Evolutionary conservation across 2,113 vertebrate genomes (phyloP), one percentile per base, ranked within the genome.

Genomic region (Gobius niger): DNA sequence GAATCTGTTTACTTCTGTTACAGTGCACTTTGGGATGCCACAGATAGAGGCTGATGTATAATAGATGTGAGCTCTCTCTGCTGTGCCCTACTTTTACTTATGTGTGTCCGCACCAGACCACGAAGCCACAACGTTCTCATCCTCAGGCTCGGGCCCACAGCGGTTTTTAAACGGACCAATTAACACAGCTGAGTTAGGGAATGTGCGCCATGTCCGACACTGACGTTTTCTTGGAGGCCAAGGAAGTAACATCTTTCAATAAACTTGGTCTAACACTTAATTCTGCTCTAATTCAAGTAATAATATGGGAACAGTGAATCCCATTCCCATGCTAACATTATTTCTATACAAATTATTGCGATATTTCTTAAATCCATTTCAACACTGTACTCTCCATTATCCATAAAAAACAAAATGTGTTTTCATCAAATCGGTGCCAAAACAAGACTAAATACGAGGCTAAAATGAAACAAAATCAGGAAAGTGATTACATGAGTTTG

Each of bases 61-160:
- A 75, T 51, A 73, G 19, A 76, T 65, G 71, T 68, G 68, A 44
- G 44, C 60, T 54, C 63, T 61, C 74, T 5, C 0, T 47, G 47
- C 73, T 74, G 75, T 65, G 83, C 47, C 78, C 84, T 81, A 83
- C 73, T 86, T 87, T 73, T 40, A 71, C 59, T 13, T 62, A 14
- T 70, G 66, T 65, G 62, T 53, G 73, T 72, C 69, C 41, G 56
- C 61, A 19, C 75, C 34, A 74, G 67, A 24, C 44, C 68, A 40
- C 0, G 44, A 60, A 63, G 68, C 65, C 67, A 12, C 82, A 40
- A 41, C 8, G 60, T 62, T 53, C 69, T 44, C 44, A 40, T 75
- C 65, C 70, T 44, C 46, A 2, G 65, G 76, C 75, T 62, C 3
- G 11, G 61, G 40, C 19, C 59, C 18, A 44, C 49, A 1, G 15